Percentiles rank a stretch among this genome's conserved stretches.
Conservation (phyloP, 2,797 vertebrate genomes). For the Tinamus major region DNA sequence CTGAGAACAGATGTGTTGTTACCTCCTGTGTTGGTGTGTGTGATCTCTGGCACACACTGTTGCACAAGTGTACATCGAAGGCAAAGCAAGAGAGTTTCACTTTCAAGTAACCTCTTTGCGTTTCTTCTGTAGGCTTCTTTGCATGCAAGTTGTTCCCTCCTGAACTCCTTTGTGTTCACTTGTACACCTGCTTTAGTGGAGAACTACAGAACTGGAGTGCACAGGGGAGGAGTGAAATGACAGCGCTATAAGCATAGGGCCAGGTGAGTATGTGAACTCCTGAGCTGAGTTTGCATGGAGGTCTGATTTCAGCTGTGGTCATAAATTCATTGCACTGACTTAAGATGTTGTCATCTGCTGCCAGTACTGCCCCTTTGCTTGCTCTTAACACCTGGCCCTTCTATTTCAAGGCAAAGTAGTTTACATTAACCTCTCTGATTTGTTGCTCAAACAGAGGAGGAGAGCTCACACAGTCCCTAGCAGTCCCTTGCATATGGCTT, state of each 20-base stretch:
- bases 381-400: too few relatives aligned
- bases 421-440: too few relatives aligned
- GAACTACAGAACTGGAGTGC: too few relatives aligned
- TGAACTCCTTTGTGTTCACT: not conserved
- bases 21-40: not conserved
- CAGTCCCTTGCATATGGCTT: too few relatives aligned
- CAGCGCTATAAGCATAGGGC: too few relatives aligned
- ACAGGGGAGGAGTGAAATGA: not conserved
- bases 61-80: not conserved
- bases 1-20: not conserved
- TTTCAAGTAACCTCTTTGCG: not conserved
- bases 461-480: too few relatives aligned
- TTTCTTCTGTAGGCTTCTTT: not conserved
- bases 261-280: not conserved
- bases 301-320: not conserved
- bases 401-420: too few relatives aligned
- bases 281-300: not conserved
- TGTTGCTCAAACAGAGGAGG: too few relatives aligned
- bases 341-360: too few relatives aligned
- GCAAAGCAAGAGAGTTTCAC: not conserved
- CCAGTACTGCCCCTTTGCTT: too few relatives aligned
- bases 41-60: not conserved
- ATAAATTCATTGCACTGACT: not conserved
- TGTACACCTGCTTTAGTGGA: too few relatives aligned
- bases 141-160: not conserved